Evolutionary conservation across 2,888 invertebrate species (phyloP).

Genomic region (Drosophila bunnanda): DNA sequence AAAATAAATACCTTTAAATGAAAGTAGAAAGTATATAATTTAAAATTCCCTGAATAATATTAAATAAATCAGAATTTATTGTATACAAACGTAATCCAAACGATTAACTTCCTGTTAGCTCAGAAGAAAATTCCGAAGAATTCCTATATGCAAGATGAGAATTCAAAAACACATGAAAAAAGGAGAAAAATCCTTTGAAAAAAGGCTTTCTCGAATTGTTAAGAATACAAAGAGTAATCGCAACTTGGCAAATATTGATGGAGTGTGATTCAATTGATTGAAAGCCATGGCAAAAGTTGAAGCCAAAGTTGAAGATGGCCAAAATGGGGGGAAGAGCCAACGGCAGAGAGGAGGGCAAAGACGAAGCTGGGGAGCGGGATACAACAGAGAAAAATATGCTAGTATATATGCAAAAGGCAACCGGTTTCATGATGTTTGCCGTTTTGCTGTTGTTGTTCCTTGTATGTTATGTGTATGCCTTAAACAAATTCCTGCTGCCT

Average conservation of each 20-base stretch:
- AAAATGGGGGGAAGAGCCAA: not conserved
- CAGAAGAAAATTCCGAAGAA: not conserved
- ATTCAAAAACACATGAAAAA: no score
- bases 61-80: no score
- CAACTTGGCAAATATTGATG: conserved; percentile 25
- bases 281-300: conserved; percentile 11
- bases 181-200: not conserved
- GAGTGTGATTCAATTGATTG: conserved; percentile 29
- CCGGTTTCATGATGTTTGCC: conserved; percentile 40
- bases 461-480: conserved; percentile 37
- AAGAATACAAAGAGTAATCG: conserved; percentile 4
- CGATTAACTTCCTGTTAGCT: not conserved
- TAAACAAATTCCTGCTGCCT: conserved; percentile 47
- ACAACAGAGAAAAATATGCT: conserved; percentile 4
- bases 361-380: not conserved
- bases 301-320: conserved; percentile 20
- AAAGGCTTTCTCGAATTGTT: not conserved
- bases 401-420: conserved; percentile 33
- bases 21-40: no score
- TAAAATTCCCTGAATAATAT: no score
- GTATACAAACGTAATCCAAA: no score
- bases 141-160: not conserved
- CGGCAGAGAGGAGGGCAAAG: no score
- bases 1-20: no score
- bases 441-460: conserved; percentile 6